Evolutionary conservation across 1,140 invertebrate species (phyloP).

Genomic region (Trichomalopsis sarcophagae): DNA sequence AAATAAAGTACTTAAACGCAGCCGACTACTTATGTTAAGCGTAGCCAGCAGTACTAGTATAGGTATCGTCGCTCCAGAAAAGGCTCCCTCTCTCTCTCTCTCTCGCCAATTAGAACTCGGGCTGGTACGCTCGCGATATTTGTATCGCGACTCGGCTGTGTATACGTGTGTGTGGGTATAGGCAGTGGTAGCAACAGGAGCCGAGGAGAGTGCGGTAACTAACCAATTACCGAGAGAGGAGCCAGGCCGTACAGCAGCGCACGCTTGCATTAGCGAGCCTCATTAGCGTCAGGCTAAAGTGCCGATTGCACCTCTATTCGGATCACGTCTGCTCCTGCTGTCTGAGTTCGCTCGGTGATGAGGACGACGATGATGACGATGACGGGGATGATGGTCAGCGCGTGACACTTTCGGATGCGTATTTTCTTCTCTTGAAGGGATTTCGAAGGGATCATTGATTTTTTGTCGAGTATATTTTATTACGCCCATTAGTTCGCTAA

Average conservation of each 20-base stretch:
- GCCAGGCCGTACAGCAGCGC: slow-evolving; percentile 4
- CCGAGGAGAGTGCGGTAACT: slow-evolving; percentile 17
- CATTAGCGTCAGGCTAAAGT: slow-evolving; percentile 56
- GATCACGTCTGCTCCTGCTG: slow-evolving; percentile 51
- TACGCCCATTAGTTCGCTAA: too few relatives aligned
- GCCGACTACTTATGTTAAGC: neutral
- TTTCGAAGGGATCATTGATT: too few relatives aligned
- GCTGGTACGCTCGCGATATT: neutral
- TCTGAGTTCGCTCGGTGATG: slow-evolving; percentile 40
- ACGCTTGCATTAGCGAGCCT: slow-evolving; percentile 54
- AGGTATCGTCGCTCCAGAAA: neutral
- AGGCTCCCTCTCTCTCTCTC: neutral
- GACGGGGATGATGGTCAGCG: slow-evolving; percentile 6
- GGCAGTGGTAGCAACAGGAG: neutral
- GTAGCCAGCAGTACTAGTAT: neutral
- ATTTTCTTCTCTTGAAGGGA: neutral
- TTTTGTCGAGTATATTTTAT: too few relatives aligned
- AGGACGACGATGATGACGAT: slow-evolving; percentile 31
- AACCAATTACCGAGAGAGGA: slow-evolving; percentile 1
- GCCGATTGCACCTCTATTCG: slow-evolving; percentile 56
- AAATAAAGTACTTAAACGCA: neutral
- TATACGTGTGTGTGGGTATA: neutral
- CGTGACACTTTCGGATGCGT: neutral
- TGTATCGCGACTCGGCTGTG: neutral
- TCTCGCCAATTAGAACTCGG: neutral